Evolutionary conservation across 2,888 invertebrate species (phyloP).

Genomic region (Anorthoa munda): DNA sequence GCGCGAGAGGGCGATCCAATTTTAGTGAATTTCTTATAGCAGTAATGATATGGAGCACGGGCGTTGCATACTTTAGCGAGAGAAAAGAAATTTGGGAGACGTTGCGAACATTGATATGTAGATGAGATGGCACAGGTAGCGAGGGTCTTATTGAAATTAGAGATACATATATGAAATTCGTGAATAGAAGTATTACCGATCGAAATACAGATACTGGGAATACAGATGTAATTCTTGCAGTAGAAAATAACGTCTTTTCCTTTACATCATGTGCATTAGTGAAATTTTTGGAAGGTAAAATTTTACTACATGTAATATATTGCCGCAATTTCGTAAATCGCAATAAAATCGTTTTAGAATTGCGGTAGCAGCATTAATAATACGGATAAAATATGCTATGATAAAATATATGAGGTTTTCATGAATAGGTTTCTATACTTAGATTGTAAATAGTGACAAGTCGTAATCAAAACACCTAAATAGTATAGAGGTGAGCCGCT

Average conservation of each 20-base stretch:
- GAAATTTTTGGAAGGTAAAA: slow-evolving; percentile 53
- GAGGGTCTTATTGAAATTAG: slow-evolving; percentile 90
- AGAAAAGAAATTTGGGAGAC: slow-evolving; percentile 88
- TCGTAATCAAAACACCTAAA: slow-evolving; percentile 71
- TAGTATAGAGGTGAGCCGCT: slow-evolving; percentile 67
- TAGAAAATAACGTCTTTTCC: slow-evolving; percentile 71
- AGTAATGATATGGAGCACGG: slow-evolving; percentile 90
- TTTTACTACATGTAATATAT: slow-evolving; percentile 53
- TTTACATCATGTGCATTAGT: slow-evolving; percentile 48
- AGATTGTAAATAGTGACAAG: slow-evolving; percentile 63
- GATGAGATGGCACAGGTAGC: slow-evolving; percentile 89
- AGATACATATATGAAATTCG: slow-evolving; percentile 87
- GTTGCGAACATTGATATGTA: slow-evolving; percentile 89
- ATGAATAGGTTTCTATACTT: slow-evolving; percentile 33
- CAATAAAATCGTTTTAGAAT: slow-evolving; percentile 41
- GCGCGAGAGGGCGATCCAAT: slow-evolving; percentile 88
- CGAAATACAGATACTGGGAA: slow-evolving; percentile 76
- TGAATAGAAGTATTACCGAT: slow-evolving; percentile 81
- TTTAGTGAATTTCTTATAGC: slow-evolving; percentile 86
- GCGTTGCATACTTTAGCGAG: slow-evolving; percentile 88
- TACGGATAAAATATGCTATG: slow-evolving; percentile 48
- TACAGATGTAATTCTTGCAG: slow-evolving; percentile 62
- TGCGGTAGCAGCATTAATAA: slow-evolving; percentile 48
- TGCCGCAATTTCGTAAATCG: slow-evolving; percentile 48
- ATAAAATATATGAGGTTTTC: slow-evolving; percentile 38